Evolutionary conservation across 2,888 invertebrate genomes (phyloP), one percentile per base, ranked within the genome.

Genomic region (Idaea aversata): DNA sequence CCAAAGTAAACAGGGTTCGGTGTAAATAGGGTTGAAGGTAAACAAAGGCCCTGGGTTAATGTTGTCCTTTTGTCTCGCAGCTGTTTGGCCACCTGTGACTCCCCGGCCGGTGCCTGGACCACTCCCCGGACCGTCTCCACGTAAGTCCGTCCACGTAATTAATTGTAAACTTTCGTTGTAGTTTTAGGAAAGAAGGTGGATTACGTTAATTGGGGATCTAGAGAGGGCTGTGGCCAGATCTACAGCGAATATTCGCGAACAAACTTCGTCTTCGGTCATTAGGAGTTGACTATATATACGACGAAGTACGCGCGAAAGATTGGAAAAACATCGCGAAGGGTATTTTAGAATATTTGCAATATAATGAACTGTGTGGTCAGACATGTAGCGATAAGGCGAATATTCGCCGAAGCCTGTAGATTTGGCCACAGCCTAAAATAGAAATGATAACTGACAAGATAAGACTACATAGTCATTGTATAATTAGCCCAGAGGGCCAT

Each of bases 121-220:
- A 0, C 78, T 91, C 0, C 91, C 91, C 0, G 91, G 90, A 68
- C 89, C 90, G 4, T 73, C 82, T 15, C 91, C 91, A 62, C 91
- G 91, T 91, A 80, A 89, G 91, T 72, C 68, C 63, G 36, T 58
- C 61, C n/a, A n/a, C n/a, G n/a, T 61, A 15, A 58, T 63, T n/a
- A 47, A 47, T 62, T 62, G 58, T 60, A 68, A 63, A 15, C 58
- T 58, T 59, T 63, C 61, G 63, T 47, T 47, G 47, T 47, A 47
- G 47, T 47, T 47, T 64, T 38, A 71, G 65, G 10, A 2, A 58
- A 61, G 60, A 65, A 62, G 34, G 65, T 61, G 15, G 4, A 10
- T 34, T 25, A 25, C 25, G 3, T 38, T 0, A 7, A 34, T 61
- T 10, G n/a, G 13, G 3, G 16, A 59, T 61, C 63, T 61, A 36